Conservation (phyloP, 1,140 invertebrate genomes). For the Atta colombica region DNA sequence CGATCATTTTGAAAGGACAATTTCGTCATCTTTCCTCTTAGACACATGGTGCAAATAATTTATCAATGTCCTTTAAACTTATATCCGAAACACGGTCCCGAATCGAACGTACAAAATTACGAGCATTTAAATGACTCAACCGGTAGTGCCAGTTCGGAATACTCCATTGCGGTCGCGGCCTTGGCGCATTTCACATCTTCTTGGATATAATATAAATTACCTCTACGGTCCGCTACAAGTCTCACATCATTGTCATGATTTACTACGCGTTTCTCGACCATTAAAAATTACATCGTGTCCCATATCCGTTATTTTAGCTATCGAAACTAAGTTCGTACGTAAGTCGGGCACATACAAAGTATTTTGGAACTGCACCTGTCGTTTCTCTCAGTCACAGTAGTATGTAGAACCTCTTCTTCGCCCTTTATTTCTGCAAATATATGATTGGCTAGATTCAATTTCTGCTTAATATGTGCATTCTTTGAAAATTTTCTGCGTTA, state of each 20-base stretch:
- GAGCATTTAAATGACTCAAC: constrained; percentile 5
- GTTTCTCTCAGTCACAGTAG: not conserved
- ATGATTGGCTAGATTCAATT: too few species aligned
- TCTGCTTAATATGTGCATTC: too few species aligned
- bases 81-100: not conserved
- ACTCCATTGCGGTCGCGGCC: not conserved
- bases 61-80: not conserved
- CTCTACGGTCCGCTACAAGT: not conserved
- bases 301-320: not conserved
- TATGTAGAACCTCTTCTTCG: not conserved
- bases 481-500: too few species aligned
- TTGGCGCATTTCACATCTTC: not conserved
- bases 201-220: not conserved
- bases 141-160: not conserved
- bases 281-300: not conserved
- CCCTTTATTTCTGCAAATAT: not conserved
- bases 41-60: not conserved
- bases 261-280: not conserved
- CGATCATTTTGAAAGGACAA: not conserved
- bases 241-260: not conserved
- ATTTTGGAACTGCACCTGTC: not conserved
- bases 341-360: not conserved
- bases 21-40: not conserved
- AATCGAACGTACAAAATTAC: not conserved
- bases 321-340: not conserved